Evolutionary conservation across 2,113 vertebrate genomes (phyloP).

Genomic region (Misgurnus anguillicaudatus): DNA sequence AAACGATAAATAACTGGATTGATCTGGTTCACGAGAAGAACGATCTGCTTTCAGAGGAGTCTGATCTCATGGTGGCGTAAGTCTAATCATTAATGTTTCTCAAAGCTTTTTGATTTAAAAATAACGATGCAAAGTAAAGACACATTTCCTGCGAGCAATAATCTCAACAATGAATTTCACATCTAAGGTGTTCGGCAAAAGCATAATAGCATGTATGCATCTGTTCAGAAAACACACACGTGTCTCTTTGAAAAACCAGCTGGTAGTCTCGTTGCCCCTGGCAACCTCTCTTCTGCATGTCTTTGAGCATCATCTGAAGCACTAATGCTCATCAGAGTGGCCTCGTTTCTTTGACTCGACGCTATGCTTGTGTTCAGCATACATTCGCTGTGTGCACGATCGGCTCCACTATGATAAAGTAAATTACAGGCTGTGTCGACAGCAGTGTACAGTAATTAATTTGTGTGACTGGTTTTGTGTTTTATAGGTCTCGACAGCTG

Average conservation of each 20-base stretch:
- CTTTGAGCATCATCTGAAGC: neutral
- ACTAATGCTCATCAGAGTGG: slow-evolving; percentile 26
- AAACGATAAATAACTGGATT: slow-evolving; percentile 84
- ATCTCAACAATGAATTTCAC: neutral
- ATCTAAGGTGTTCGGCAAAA: neutral
- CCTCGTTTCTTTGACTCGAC: slow-evolving; percentile 33
- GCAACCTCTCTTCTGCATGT: slow-evolving; percentile 46
- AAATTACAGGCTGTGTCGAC: slow-evolving; percentile 11
- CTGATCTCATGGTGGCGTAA: slow-evolving; percentile 93
- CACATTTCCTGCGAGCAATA: neutral
- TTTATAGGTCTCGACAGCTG: slow-evolving; percentile 82
- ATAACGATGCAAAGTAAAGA: neutral
- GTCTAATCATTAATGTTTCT: slow-evolving; percentile 47
- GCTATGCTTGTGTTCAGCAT: slow-evolving; percentile 38
- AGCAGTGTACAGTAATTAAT: slow-evolving; percentile 1
- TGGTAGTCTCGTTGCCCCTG: slow-evolving; percentile 39
- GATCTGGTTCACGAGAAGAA: slow-evolving; percentile 89
- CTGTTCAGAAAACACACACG: slow-evolving; percentile 2
- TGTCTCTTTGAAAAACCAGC: neutral
- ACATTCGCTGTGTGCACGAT: slow-evolving; percentile 15
- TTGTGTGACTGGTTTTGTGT: slow-evolving; percentile 36
- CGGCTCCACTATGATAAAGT: neutral
- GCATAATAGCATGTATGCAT: slow-evolving; percentile 18
- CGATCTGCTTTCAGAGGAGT: slow-evolving; percentile 85
- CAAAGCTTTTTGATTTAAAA: neutral